phyloP scores from a whole-genome alignment of 1,140 invertebrate genomes.

The Camponotus pennsylvanicus region DNA sequence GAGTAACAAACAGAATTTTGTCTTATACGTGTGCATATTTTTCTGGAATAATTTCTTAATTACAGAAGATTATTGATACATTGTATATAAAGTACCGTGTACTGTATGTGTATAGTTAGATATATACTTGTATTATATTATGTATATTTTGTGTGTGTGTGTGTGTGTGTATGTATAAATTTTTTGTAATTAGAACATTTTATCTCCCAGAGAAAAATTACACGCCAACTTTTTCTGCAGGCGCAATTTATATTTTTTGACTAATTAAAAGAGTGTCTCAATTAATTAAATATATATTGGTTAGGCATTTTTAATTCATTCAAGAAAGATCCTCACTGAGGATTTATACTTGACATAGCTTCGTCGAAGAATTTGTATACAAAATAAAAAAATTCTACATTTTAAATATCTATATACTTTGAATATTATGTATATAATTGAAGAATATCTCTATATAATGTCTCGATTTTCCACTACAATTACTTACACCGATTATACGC shows the following conservation, averaged over 20 bases:
- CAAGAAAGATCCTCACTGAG: no score
- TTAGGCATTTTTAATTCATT: no score
- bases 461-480: background rate
- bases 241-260: background rate
- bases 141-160: no score
- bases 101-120: background rate
- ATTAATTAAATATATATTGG: background rate
- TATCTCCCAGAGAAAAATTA: no score
- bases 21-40: background rate
- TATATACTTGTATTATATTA: background rate
- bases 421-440: background rate
- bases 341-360: background rate
- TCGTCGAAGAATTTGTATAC: background rate
- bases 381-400: background rate
- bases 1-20: background rate
- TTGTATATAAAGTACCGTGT: background rate
- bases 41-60: background rate
- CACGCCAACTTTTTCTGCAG: background rate
- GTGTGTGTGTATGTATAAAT: no score
- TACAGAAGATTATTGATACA: background rate
- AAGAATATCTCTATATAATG: background rate
- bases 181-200: no score
- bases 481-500: conserved; percentile 48
- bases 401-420: background rate
- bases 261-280: background rate